Base-by-base conservation (phyloP, 92 coral and sea anemone species). In the Anthopleura xanthogrammica region DNA sequence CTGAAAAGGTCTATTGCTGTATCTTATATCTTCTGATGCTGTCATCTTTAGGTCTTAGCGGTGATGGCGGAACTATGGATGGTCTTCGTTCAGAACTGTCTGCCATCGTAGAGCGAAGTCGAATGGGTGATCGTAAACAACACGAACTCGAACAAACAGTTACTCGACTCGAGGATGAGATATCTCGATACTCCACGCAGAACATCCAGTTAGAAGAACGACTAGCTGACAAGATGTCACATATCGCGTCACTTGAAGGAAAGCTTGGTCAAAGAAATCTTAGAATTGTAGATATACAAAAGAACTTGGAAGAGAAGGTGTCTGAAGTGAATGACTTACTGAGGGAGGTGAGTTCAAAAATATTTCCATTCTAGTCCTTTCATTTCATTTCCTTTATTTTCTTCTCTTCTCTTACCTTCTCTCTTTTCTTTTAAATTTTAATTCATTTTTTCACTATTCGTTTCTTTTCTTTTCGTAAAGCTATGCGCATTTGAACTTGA, bases 91-190 rank as follows among this genome's bases (percentile, higher is more conserved):
- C 98, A 14, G 99, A 97, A 81, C 93, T 97, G 79, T 92, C 98
- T 4, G 95, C 95, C 66, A 92, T 97, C n/a, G 98, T 95, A 12
- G 98, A 97, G 65, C 87, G 98, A 76, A 97, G 97, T 82, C 95
- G 99, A 2, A 97, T 97, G 72, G 97, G 97, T 64, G 99, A 97
- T 83, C 94, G 98, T 60, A 97, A 94, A 66, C 99, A 97, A 58
- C 95, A 94, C 58, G 98, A 96, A 79, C 86, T 96, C 14, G 98
- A 96, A 77, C 95, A 96, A 86, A 88, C 94, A 54, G 89, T 96
- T 16, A 87, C 99, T 4, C 74, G 93, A 79, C 86, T 96, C 84
- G 99, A 96, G 80, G 99, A 96, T 65, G 98, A 96, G 83, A 85
- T 93, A 42, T 87, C 98, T 0, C 80, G 94, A 40, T 87, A 90